Evolutionary conservation across 92 coral and sea anemone species (phyloP).

Genomic region (Palythoa grandiflora): DNA sequence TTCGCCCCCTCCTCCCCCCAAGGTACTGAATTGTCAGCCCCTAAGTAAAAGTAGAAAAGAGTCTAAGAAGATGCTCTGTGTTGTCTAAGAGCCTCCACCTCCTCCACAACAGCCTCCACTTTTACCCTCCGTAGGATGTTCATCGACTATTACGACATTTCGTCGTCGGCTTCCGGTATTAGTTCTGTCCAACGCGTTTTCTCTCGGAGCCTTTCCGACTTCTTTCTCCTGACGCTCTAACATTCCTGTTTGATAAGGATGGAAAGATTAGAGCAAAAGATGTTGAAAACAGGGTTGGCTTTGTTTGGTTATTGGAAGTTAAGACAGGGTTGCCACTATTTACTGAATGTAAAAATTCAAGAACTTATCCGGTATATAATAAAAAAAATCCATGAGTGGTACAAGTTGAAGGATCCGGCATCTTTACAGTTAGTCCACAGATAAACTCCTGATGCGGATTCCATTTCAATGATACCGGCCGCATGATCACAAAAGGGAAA

Average conservation of each 20-base stretch:
- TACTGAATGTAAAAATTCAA: no score
- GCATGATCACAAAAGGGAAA: no score
- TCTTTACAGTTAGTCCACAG: no score
- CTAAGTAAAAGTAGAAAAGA: background rate
- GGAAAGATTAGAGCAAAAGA: no score
- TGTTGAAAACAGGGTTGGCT: background rate
- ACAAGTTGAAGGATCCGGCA: no score
- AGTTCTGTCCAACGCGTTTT: conserved; percentile 62
- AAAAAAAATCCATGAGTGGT: no score
- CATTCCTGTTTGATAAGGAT: conserved; percentile 71
- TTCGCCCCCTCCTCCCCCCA: background rate
- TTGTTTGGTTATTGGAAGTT: no score
- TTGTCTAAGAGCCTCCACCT: conserved; percentile 31
- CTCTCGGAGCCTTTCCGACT: conserved; percentile 59
- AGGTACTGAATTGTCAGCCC: background rate
- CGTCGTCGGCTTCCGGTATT: conserved; percentile 73
- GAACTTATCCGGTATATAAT: no score
- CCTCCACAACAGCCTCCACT: conserved; percentile 85
- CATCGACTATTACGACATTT: conserved; percentile 94
- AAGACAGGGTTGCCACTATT: no score
- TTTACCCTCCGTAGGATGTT: conserved; percentile 78
- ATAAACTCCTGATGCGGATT: no score
- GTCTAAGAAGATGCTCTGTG: background rate
- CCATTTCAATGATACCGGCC: no score
- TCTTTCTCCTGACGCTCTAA: conserved; percentile 82